phyloP scores from a whole-genome alignment of 2,113 vertebrate species.

The Dasypus novemcinctus region DNA sequence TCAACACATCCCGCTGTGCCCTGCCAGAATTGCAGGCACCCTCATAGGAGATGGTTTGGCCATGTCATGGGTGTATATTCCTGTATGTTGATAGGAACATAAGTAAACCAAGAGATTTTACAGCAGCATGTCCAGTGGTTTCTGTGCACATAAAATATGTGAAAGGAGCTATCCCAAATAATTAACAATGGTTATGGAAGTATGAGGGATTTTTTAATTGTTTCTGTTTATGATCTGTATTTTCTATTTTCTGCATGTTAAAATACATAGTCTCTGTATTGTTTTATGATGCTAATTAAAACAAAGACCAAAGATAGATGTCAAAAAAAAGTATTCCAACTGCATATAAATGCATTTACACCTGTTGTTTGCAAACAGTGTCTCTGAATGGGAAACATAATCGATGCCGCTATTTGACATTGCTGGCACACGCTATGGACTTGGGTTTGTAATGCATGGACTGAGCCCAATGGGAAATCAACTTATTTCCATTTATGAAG shows the following conservation, averaged over 20 bases:
- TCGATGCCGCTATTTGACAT: too few relatives aligned
- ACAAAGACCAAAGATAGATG: not conserved
- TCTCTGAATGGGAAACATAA: not conserved
- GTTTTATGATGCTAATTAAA: not conserved
- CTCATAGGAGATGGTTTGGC: not conserved
- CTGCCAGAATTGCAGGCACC: not conserved
- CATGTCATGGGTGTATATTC: not conserved
- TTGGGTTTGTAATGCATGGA: not conserved
- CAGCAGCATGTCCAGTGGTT: not conserved
- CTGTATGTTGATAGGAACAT: not conserved
- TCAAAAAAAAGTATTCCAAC: not conserved
- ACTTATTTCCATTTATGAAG: too few relatives aligned
- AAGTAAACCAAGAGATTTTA: not conserved
- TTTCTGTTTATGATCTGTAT: not conserved
- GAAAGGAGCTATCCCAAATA: too few relatives aligned
- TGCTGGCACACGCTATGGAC: not conserved
- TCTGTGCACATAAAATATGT: not conserved
- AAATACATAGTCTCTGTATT: not conserved
- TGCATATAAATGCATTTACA: fast-evolving
- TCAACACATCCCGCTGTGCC: not conserved
- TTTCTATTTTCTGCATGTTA: not conserved
- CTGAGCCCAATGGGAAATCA: fast-evolving
- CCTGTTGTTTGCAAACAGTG: not conserved
- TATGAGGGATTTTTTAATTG: not conserved
- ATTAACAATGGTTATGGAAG: not conserved